Evolutionary conservation across 1,140 invertebrate genomes (phyloP).

Genomic region (Nixonia krombeini): DNA sequence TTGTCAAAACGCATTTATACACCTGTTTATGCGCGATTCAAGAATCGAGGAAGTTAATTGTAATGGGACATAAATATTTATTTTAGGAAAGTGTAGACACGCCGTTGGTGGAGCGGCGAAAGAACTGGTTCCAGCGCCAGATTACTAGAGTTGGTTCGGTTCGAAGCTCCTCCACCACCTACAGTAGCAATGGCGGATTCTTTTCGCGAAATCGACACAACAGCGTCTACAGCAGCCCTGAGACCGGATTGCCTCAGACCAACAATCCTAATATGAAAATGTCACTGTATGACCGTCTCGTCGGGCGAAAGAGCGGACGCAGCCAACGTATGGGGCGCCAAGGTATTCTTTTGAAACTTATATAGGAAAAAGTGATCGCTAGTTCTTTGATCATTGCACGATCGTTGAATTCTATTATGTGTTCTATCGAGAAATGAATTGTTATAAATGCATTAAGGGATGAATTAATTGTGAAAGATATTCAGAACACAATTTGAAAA

Average conservation of each 20-base stretch:
- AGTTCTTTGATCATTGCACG: no score
- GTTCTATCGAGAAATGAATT: no score
- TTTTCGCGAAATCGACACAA: slow-evolving; percentile 81
- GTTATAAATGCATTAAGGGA: no score
- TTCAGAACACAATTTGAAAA: no score
- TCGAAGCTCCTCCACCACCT: slow-evolving; percentile 84
- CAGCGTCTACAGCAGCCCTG: slow-evolving; percentile 85
- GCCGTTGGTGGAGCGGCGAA: slow-evolving; percentile 84
- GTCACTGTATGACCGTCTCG: slow-evolving; percentile 84
- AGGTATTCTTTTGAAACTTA: slow-evolving; percentile 62
- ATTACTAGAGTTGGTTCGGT: slow-evolving; percentile 87
- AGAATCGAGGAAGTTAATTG: no score
- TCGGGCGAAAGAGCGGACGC: slow-evolving; percentile 82
- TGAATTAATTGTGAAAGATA: no score
- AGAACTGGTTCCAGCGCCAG: slow-evolving; percentile 88
- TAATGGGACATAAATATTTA: slow-evolving; percentile 6
- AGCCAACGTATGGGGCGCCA: slow-evolving; percentile 78
- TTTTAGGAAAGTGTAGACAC: slow-evolving; percentile 88
- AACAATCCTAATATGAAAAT: slow-evolving; percentile 76
- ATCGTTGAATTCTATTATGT: neutral
- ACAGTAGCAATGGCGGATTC: slow-evolving; percentile 82
- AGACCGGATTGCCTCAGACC: slow-evolving; percentile 71
- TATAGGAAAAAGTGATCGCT: neutral
- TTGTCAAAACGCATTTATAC: no score
- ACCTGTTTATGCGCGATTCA: no score